Evolutionary conservation across 2,113 vertebrate species (phyloP).

Genomic region (Cynoglossus semilaevis): DNA sequence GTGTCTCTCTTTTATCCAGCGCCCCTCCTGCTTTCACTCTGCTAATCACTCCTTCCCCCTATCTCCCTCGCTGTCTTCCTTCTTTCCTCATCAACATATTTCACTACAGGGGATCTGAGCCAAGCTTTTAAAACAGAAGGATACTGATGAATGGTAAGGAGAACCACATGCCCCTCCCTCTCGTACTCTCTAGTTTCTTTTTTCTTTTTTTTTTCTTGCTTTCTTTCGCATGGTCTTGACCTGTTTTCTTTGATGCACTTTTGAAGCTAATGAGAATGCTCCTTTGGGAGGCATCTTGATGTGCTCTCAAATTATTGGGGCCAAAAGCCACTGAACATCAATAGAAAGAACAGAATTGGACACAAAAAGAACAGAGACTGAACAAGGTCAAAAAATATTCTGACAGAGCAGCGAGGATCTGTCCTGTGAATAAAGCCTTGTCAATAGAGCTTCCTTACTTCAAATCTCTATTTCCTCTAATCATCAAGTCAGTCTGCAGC

Average conservation of each 20-base stretch:
- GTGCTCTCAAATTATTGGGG: conserved; percentile 48
- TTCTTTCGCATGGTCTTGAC: conserved; percentile 37
- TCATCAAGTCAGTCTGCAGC: conserved; percentile 34
- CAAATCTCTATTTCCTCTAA: conserved; percentile 26
- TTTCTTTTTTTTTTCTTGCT: conserved; percentile 15
- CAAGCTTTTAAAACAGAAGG: conserved; percentile 61
- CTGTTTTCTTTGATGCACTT: conserved; percentile 61
- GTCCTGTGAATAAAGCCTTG: conserved; percentile 29
- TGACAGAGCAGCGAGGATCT: not conserved
- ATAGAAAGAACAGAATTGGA: conserved; percentile 41
- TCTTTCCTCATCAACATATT: conserved; percentile 57
- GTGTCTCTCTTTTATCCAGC: conserved; percentile 44
- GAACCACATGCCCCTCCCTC: conserved; percentile 35
- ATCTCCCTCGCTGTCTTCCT: conserved; percentile 41
- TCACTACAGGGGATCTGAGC: conserved; percentile 47
- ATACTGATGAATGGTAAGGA: conserved; percentile 55
- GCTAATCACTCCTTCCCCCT: conserved; percentile 59
- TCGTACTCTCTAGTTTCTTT: conserved; percentile 1
- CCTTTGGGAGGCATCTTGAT: conserved; percentile 39
- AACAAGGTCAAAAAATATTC: conserved; percentile 8
- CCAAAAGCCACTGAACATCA: conserved; percentile 54
- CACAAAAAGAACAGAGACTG: conserved; percentile 26
- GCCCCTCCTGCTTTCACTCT: conserved; percentile 43
- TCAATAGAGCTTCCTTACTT: conserved; percentile 24
- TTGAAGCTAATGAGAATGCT: conserved; percentile 51